Conservation (phyloP, 2,888 invertebrate species). For the Leptinotarsa peninsularis region DNA sequence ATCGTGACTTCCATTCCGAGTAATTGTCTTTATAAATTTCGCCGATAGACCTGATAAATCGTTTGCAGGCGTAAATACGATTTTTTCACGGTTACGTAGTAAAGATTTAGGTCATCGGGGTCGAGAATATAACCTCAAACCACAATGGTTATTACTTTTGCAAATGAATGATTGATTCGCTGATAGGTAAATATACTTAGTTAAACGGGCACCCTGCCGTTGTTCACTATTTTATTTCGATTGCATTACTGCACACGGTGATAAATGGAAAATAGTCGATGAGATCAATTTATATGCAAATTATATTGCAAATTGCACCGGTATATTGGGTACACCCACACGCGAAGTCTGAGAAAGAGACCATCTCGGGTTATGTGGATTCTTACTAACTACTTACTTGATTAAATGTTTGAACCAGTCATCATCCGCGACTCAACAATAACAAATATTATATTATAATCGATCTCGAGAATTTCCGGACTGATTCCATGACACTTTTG, state of each 20-base stretch:
- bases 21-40: slow-evolving; percentile 36
- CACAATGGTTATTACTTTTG: background rate
- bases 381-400: too few relatives aligned
- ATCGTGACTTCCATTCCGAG: slow-evolving; percentile 37
- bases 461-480: too few relatives aligned
- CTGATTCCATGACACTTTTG: too few relatives aligned
- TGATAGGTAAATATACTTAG: slow-evolving; percentile 15
- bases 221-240: slow-evolving; percentile 25
- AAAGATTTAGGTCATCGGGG: slow-evolving; percentile 31
- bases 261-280: slow-evolving; percentile 19
- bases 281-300: slow-evolving; percentile 32
- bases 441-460: too few relatives aligned
- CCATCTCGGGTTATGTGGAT: background rate
- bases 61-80: slow-evolving; percentile 28
- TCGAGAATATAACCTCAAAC: slow-evolving; percentile 31
- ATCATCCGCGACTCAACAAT: too few relatives aligned
- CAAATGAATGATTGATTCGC: slow-evolving; percentile 17
- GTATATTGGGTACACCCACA: slow-evolving; percentile 23
- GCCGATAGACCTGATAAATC: slow-evolving; percentile 37
- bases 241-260: slow-evolving; percentile 16
- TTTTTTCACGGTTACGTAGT: slow-evolving; percentile 28
- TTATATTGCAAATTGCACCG: slow-evolving; percentile 17
- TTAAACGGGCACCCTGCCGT: background rate
- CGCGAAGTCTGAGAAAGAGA: slow-evolving; percentile 13
- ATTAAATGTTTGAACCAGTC: too few relatives aligned